phyloP scores from a whole-genome alignment of 1,140 invertebrate genomes.

The Saccostrea echinata region DNA sequence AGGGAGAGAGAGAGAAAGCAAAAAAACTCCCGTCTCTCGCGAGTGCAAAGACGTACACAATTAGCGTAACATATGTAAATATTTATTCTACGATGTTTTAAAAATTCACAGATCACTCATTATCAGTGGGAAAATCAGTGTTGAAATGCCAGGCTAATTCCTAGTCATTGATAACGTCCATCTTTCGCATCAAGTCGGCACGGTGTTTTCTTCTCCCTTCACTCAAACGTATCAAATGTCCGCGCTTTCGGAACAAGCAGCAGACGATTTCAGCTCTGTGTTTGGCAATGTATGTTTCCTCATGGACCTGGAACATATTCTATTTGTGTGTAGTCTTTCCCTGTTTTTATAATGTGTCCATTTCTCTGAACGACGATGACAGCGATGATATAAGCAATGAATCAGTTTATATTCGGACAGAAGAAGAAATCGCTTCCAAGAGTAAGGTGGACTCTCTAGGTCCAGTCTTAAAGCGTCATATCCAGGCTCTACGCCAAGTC shows the following conservation, averaged over 20 bases:
- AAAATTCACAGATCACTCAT: constrained; percentile 19
- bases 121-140: constrained; percentile 43
- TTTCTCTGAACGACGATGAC: constrained; percentile 1
- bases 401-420: not conserved
- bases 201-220: not conserved
- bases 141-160: constrained; percentile 21
- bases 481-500: constrained; percentile 76
- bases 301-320: not conserved
- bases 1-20: no score
- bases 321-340: not conserved
- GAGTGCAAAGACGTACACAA: not conserved
- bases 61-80: constrained; percentile 23
- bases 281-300: constrained; percentile 30
- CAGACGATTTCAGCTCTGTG: constrained; percentile 18
- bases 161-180: constrained; percentile 28
- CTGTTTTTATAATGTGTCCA: not conserved
- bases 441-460: constrained; percentile 83
- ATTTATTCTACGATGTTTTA: constrained; percentile 18
- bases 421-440: constrained; percentile 68
- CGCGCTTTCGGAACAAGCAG: constrained; percentile 9
- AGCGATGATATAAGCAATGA: not conserved
- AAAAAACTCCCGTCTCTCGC: not conserved
- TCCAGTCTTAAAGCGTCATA: constrained; percentile 82
- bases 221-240: constrained; percentile 27
- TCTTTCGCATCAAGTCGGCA: not conserved